Percentiles rank a stretch among this genome's conserved stretches.
Evolutionary conservation across 2,888 invertebrate species (phyloP).

Genomic region (Phengaris arion): DNA sequence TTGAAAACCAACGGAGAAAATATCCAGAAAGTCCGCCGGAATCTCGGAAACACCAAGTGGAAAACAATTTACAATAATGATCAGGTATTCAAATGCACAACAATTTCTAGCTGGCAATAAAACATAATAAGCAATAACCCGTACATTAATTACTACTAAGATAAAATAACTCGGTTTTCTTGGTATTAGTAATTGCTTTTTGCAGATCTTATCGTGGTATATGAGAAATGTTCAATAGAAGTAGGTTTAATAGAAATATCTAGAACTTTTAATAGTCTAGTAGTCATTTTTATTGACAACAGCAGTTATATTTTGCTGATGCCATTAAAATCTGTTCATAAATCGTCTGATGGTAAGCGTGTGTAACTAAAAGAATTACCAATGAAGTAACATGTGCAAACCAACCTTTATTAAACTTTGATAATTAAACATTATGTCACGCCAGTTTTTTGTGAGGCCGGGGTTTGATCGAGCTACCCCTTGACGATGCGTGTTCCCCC

Average conservation of each 20-base stretch:
- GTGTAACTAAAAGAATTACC: too few species aligned
- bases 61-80: not conserved
- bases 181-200: conserved; percentile 24
- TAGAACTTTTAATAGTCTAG: conserved; percentile 4
- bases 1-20: not conserved
- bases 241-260: conserved; percentile 36
- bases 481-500: too few species aligned
- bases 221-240: conserved; percentile 8
- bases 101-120: conserved; percentile 2
- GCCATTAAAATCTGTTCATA: too few species aligned
- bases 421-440: too few species aligned
- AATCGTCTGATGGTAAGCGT: too few species aligned
- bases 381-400: too few species aligned
- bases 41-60: not conserved
- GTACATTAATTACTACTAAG: conserved; percentile 23
- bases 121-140: conserved; percentile 22
- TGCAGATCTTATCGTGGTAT: conserved; percentile 22
- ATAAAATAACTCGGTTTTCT: conserved; percentile 25
- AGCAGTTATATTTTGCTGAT: too few species aligned
- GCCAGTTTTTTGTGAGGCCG: too few species aligned
- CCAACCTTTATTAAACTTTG: too few species aligned
- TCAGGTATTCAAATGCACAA: conserved; percentile 6
- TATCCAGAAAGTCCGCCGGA: not conserved
- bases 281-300: not conserved
- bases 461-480: too few species aligned